Evolutionary conservation across 2,113 vertebrate species (phyloP), one percentile per base, ranked within the genome.

Genomic region (Alectura lathami): DNA sequence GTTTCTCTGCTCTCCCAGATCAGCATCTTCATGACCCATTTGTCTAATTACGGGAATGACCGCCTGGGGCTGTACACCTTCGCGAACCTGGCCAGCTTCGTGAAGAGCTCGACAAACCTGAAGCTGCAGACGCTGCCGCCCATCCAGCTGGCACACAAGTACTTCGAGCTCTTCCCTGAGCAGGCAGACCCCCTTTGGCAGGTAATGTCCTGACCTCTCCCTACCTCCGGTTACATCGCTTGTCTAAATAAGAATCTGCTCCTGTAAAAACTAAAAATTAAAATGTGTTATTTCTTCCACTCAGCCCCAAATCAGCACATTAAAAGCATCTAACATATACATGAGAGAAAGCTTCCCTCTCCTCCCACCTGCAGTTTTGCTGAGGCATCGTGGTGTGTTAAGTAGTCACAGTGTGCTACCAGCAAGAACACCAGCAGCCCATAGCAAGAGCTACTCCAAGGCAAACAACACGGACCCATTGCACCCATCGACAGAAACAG

Each of bases 21-120:
- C 97, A 99, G 99, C 97, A 98, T 99, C 96, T 99, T 99, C 97
- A 99, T 99, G 99, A 99, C 99, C 43, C 99, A 99, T 95, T 97
- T 99, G 76, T 99, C 99, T 48, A 99, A 99, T 97, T 99, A 99
- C 0, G 99, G 99, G 27, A 99, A 99, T 2, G 99, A 99, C 90
- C 99, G 99, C n/a, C 98, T 99, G 68, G 99, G 99, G 11, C 97
- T 99, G 3, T 99, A 99, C 95, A 99, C 99, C 6, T 99, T 99
- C 60, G 98, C 98, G 30, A 99, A 99, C 96, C 95, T 99, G 75
- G 99, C 98, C 88, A 98, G 97, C 95, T 99, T 99, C 48, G 97
- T 99, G 36, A 98, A 97, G 93, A 99, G 98, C 73, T 99, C 99
- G 95, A 99, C 99, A 13, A 99, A 99, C 97, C 96, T 99, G 83